These are phyloP conservation scores for Drosophila orosa DNA, from an alignment of 1,140 invertebrate genomes.

Conservation along the genomic window DNA sequence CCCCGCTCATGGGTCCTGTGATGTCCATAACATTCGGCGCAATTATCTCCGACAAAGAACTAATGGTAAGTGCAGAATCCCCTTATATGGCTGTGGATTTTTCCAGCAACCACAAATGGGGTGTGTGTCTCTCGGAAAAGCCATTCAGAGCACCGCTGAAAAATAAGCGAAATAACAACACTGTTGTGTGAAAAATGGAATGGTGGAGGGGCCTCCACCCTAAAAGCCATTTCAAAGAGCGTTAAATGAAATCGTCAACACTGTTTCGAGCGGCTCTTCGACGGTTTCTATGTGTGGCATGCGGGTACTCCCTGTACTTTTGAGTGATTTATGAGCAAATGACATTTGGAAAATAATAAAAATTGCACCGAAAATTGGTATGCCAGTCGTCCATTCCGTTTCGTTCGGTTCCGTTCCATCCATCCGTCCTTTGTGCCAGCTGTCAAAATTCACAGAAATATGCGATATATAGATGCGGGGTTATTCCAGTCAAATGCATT, in stretches of 20 bases:
- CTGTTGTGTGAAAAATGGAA: conserved; percentile 34
- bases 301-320: conserved; percentile 13
- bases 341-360: conserved; percentile 74
- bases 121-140: conserved; percentile 16
- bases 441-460: conserved; percentile 60
- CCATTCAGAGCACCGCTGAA: conserved; percentile 29
- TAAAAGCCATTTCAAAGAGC: conserved; percentile 29
- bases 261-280: conserved; percentile 4
- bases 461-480: conserved; percentile 17
- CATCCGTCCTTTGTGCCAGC: conserved; percentile 29
- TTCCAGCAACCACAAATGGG: conserved; percentile 5
- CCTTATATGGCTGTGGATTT: conserved; percentile 34
- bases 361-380: conserved; percentile 61
- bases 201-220: background rate
- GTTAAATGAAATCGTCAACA: conserved; percentile 64
- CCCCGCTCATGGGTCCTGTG: conserved; percentile 94
- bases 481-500: conserved; percentile 46
- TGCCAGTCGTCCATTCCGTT: conserved; percentile 28
- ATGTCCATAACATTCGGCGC: conserved; percentile 93
- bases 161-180: conserved; percentile 21
- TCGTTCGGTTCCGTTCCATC: conserved; percentile 3
- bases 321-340: conserved; percentile 74
- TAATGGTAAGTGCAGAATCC: conserved; percentile 82
- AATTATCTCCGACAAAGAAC: conserved; percentile 89
- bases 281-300: conserved; percentile 10